Percentiles rank a stretch among this genome's conserved stretches.
Evolutionary conservation across 2,888 invertebrate species (phyloP).

Genomic region (Temnothorax rugatulus): DNA sequence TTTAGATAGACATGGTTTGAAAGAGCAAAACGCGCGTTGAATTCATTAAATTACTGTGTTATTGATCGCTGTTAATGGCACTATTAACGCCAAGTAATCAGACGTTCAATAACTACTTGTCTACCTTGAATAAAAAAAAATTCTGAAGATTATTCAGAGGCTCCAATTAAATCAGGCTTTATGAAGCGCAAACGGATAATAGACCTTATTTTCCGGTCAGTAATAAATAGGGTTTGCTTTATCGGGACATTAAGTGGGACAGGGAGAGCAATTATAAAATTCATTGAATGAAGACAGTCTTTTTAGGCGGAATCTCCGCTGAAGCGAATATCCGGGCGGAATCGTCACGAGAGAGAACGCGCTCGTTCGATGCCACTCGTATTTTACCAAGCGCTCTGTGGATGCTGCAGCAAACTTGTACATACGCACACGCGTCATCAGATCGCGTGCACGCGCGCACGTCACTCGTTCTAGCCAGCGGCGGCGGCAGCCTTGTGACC

Average conservation of each 20-base stretch:
- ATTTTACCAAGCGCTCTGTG: constrained; percentile 20
- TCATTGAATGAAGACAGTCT: not conserved
- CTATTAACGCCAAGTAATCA: not conserved
- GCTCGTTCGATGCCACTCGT: not conserved
- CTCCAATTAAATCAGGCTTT: constrained; percentile 13
- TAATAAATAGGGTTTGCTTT: not conserved
- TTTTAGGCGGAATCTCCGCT: not conserved
- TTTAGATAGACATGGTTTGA: not conserved
- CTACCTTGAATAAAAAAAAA: not conserved
- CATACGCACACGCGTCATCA: constrained; percentile 37
- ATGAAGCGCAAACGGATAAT: not conserved
- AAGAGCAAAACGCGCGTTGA: not conserved
- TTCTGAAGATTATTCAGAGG: not conserved
- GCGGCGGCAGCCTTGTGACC: constrained; percentile 77
- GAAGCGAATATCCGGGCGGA: not conserved
- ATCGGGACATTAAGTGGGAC: constrained; percentile 1
- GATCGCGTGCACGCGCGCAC: constrained; percentile 31
- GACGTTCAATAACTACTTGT: not conserved
- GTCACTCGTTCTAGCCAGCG: constrained; percentile 37
- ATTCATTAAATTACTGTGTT: not conserved
- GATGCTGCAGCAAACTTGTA: constrained; percentile 21
- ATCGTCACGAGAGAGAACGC: not conserved
- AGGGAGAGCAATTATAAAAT: constrained; percentile 4
- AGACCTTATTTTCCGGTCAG: not conserved
- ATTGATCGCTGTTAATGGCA: constrained; percentile 1